phyloP scores from a whole-genome alignment of 2,888 invertebrate genomes.

The Ennomos fuscantarius region DNA sequence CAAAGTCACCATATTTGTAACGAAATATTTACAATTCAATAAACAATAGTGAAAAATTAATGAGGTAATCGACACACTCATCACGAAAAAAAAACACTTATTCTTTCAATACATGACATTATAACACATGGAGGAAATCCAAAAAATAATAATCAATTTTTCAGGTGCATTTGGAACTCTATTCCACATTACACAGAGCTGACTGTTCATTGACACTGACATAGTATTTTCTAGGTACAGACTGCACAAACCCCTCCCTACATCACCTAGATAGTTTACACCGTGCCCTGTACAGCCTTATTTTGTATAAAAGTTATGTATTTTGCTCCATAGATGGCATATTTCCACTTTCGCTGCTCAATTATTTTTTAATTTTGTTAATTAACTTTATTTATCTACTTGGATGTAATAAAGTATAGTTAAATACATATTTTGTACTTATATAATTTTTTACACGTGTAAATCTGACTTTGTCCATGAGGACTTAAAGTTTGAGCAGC shows the following conservation, averaged over 20 bases:
- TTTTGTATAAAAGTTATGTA: slow-evolving; percentile 2
- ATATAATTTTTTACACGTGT: too few relatives aligned
- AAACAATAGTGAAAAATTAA: slow-evolving; percentile 27
- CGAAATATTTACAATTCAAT: too few relatives aligned
- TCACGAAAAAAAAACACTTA: slow-evolving; percentile 35
- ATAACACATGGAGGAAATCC: slow-evolving; percentile 34
- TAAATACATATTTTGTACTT: too few relatives aligned
- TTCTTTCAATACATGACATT: slow-evolving; percentile 37
- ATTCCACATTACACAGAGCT: slow-evolving; percentile 50
- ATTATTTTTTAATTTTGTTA: neutral
- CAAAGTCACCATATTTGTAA: too few relatives aligned
- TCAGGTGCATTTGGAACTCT: slow-evolving; percentile 42
- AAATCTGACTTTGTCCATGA: too few relatives aligned
- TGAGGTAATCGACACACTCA: slow-evolving; percentile 24
- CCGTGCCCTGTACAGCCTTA: slow-evolving; percentile 46
- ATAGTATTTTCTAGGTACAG: slow-evolving; percentile 58
- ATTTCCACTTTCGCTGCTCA: slow-evolving; percentile 38
- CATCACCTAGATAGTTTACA: slow-evolving; percentile 58
- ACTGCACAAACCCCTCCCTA: slow-evolving; percentile 62
- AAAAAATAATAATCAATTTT: slow-evolving; percentile 28
- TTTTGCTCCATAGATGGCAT: slow-evolving; percentile 14
- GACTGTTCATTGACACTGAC: slow-evolving; percentile 64
- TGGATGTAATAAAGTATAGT: too few relatives aligned
- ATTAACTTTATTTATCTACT: too few relatives aligned
- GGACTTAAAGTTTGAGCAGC: too few relatives aligned